These are phyloP conservation scores for Salvelinus namaycush DNA, from an alignment of 2,113 vertebrate species.

Conservation along the genomic window DNA sequence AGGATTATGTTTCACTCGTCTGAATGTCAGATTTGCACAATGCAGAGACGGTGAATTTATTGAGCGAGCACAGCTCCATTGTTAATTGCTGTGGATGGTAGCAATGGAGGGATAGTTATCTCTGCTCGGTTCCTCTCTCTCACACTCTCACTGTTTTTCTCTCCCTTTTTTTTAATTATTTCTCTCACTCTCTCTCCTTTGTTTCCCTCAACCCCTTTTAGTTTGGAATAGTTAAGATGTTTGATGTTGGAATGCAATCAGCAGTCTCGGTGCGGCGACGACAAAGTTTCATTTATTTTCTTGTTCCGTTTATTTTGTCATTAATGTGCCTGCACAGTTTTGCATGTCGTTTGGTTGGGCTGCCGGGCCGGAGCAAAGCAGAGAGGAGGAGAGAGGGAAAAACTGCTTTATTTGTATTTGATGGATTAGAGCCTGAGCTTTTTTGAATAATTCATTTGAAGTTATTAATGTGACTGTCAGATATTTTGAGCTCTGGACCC, in stretches of 20 bases:
- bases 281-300: constrained; percentile 48
- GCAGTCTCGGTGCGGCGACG: constrained; percentile 22
- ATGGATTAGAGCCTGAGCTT: constrained; percentile 72
- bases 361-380: constrained; percentile 43
- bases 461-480: constrained; percentile 75
- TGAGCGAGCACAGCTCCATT: constrained; percentile 52
- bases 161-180: neutral
- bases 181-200: too few species aligned
- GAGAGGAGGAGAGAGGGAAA: constrained; percentile 12
- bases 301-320: constrained; percentile 28
- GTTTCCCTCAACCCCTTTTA: neutral
- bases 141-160: neutral
- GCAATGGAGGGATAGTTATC: constrained; percentile 16
- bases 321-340: constrained; percentile 51
- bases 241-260: constrained; percentile 45
- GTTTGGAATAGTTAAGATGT: constrained; percentile 42
- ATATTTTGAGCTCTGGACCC: constrained; percentile 64
- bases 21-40: constrained; percentile 71
- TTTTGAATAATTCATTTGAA: constrained; percentile 72
- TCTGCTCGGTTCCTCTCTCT: neutral
- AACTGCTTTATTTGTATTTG: constrained; percentile 71
- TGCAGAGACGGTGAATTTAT: constrained; percentile 50
- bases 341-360: constrained; percentile 44
- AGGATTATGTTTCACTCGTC: constrained; percentile 72
- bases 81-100: constrained; percentile 52